phyloP scores from a whole-genome alignment of 2,888 invertebrate genomes.

The Chrysopilus asiliformis region DNA sequence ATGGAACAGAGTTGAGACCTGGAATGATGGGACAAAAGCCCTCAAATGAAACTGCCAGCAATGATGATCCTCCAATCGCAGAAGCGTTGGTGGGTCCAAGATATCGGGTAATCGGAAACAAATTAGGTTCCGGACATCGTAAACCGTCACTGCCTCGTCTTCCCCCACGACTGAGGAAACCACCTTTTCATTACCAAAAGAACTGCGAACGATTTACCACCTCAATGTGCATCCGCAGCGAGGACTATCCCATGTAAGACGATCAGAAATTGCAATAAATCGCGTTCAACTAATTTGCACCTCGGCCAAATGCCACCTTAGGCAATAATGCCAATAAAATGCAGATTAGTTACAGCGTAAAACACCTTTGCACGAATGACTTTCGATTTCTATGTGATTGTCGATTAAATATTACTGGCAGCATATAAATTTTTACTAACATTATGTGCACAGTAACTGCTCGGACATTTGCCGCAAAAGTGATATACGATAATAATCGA shows the following conservation, averaged over 20 bases:
- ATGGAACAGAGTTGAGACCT: conserved; percentile 20
- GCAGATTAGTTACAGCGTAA: too few relatives aligned
- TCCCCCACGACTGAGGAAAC: conserved; percentile 29
- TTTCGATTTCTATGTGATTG: too few relatives aligned
- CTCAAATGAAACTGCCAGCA: conserved; percentile 1
- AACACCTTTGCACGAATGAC: too few relatives aligned
- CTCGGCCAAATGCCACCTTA: background rate
- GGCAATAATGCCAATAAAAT: background rate
- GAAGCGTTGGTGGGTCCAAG: conserved; percentile 29
- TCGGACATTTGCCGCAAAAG: too few relatives aligned
- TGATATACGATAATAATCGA: too few relatives aligned
- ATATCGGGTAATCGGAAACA: conserved; percentile 22
- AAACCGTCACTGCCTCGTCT: conserved; percentile 14
- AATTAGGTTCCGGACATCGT: conserved; percentile 14
- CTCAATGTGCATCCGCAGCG: conserved; percentile 55
- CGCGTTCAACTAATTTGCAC: background rate
- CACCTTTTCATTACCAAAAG: conserved; percentile 25
- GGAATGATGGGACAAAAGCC: background rate
- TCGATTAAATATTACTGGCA: too few relatives aligned
- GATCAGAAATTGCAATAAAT: too few relatives aligned
- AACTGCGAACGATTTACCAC: conserved; percentile 57
- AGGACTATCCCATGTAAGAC: conserved; percentile 66
- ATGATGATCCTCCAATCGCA: conserved; percentile 21
- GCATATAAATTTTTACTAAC: too few relatives aligned
- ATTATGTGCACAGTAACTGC: too few relatives aligned